phyloP scores from a whole-genome alignment of 2,113 vertebrate species.

The Etheostoma cragini region DNA sequence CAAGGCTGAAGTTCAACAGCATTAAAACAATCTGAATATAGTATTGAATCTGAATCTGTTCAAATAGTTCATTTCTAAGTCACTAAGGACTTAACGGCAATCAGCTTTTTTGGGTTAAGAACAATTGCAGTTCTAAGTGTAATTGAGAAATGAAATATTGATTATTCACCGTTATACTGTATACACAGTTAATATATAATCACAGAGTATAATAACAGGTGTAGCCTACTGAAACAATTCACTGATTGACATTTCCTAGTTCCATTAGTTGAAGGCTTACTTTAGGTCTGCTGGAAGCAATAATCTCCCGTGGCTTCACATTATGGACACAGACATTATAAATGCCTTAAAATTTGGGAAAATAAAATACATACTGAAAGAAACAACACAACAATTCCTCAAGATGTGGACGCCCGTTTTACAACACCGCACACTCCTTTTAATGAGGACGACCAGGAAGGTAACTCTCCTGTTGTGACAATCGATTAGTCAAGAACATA shows the following conservation, averaged over 20 bases:
- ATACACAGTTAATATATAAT: too few relatives aligned
- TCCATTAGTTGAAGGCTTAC: not conserved
- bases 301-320: not conserved
- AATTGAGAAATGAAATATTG: too few relatives aligned
- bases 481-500: not conserved
- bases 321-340: not conserved
- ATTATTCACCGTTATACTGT: too few relatives aligned
- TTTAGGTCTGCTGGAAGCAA: fast-evolving
- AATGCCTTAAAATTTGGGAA: not conserved
- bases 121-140: too few relatives aligned
- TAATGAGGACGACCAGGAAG: not conserved
- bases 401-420: not conserved
- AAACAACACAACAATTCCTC: too few relatives aligned
- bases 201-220: too few relatives aligned
- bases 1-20: not conserved
- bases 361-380: not conserved
- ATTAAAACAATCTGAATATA: not conserved
- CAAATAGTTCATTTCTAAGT: too few relatives aligned
- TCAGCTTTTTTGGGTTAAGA: not conserved
- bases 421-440: not conserved
- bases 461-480: too few relatives aligned
- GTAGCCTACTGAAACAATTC: too few relatives aligned
- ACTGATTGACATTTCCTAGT: not conserved
- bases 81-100: not conserved
- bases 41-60: not conserved